phyloP scores from a whole-genome alignment of 2,888 invertebrate genomes.

The Folsomia manolachei region DNA sequence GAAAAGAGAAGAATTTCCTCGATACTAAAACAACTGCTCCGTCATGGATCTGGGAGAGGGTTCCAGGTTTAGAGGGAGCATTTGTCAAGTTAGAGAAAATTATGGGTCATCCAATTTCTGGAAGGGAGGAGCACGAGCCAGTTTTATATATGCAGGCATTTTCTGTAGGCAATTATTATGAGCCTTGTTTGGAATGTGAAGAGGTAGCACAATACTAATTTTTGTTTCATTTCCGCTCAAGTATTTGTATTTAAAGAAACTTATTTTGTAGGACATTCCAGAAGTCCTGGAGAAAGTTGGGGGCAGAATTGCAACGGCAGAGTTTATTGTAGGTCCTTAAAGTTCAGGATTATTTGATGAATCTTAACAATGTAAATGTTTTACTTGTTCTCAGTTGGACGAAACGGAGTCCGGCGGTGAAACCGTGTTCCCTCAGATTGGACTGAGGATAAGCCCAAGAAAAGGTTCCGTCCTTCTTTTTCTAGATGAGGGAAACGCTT shows the following conservation, averaged over 20 bases:
- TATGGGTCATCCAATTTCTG: background rate
- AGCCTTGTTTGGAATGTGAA: constrained; percentile 25
- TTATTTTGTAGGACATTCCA: background rate
- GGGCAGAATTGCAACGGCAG: background rate
- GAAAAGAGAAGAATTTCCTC: background rate
- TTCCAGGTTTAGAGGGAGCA: background rate
- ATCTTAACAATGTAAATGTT: background rate
- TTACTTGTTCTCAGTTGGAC: constrained; percentile 12
- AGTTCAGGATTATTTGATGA: background rate
- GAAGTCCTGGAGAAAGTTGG: background rate
- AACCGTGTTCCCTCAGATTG: constrained; percentile 24
- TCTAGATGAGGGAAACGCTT: background rate
- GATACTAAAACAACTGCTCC: constrained; percentile 10
- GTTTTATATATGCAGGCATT: constrained; percentile 19
- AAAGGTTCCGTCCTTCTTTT: constrained; percentile 24
- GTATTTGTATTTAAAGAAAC: too few species aligned
- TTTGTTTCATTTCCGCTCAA: background rate
- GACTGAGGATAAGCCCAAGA: constrained; percentile 8
- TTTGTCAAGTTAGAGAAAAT: constrained; percentile 10
- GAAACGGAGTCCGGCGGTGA: constrained; percentile 24
- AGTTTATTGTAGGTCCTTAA: background rate
- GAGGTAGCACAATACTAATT: constrained; percentile 13
- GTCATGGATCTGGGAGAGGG: background rate
- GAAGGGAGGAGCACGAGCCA: background rate
- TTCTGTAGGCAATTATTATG: constrained; percentile 30